phyloP scores from a whole-genome alignment of 92 coral and sea anemone genomes.

The Porites divaricata region DNA sequence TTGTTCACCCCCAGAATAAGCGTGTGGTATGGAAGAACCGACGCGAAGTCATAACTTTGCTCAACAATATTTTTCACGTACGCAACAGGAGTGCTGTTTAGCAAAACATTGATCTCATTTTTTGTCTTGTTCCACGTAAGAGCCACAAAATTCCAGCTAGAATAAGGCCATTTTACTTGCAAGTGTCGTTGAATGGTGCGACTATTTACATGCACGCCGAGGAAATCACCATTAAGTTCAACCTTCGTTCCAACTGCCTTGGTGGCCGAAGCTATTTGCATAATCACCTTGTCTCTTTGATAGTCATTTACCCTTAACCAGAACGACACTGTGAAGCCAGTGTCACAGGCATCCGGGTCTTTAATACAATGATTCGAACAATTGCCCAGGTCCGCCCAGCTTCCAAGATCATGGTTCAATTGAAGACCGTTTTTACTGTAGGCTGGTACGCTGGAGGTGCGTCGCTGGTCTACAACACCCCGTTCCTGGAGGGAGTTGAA shows the following conservation, averaged over 20 bases:
- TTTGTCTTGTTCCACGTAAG: slow-evolving; percentile 73
- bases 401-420: slow-evolving; percentile 62
- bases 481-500: slow-evolving; percentile 50
- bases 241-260: slow-evolving; percentile 79
- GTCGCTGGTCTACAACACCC: slow-evolving; percentile 53
- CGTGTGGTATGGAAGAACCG: slow-evolving; percentile 63
- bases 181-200: slow-evolving; percentile 52
- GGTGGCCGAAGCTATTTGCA: slow-evolving; percentile 64
- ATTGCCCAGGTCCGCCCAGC: slow-evolving; percentile 77
- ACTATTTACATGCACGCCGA: slow-evolving; percentile 69
- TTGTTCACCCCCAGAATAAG: slow-evolving; percentile 82
- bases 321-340: slow-evolving; percentile 81
- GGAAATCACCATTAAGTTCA: slow-evolving; percentile 22
- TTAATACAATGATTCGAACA: slow-evolving; percentile 73
- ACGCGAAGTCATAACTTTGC: background rate
- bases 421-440: slow-evolving; percentile 69
- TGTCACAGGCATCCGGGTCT: slow-evolving; percentile 72
- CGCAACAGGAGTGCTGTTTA: slow-evolving; percentile 56
- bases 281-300: slow-evolving; percentile 21
- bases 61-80: slow-evolving; percentile 19
- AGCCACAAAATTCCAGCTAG: slow-evolving; percentile 78
- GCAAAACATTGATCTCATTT: slow-evolving; percentile 47
- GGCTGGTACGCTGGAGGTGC: slow-evolving; percentile 62
- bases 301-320: slow-evolving; percentile 67
- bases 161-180: slow-evolving; percentile 62